These are phyloP conservation scores for Mormoops blainvillei DNA, from an alignment of 2,113 vertebrate species.

Conservation along the genomic window DNA sequence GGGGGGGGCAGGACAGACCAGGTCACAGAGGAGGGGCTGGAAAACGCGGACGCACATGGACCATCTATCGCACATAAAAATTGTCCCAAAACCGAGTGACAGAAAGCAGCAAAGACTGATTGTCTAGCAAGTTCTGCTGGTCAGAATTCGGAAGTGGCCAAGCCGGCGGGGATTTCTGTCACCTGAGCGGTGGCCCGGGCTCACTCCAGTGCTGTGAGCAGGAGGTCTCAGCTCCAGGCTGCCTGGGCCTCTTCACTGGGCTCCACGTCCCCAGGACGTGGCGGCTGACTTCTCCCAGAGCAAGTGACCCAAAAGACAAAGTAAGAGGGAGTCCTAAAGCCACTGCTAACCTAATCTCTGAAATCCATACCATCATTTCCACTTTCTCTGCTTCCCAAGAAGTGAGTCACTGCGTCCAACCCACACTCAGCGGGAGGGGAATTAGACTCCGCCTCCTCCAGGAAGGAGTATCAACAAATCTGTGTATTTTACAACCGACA, in stretches of 20 bases:
- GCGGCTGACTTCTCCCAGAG: neutral
- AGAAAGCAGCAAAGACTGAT: neutral
- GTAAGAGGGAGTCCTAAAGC: neutral
- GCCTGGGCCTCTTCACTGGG: neutral
- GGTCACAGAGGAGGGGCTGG: no score
- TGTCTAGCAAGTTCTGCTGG: no score
- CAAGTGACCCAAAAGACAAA: neutral
- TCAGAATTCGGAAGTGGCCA: accelerated
- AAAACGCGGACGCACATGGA: accelerated
- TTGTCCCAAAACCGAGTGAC: neutral
- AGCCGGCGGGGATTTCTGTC: no score
- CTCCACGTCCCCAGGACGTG: neutral
- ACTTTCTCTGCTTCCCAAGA: neutral
- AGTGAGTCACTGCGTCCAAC: neutral
- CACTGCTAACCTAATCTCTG: neutral
- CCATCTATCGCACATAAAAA: neutral
- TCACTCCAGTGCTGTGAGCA: neutral
- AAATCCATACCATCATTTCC: neutral
- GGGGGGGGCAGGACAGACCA: neutral
- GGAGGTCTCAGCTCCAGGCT: neutral
- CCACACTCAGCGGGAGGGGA: neutral
- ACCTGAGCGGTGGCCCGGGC: neutral
- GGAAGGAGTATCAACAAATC: neutral
- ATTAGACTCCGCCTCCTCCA: neutral
- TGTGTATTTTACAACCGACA: neutral